Base-by-base conservation (phyloP, 1,140 invertebrate species). In the Dinoponera quadriceps region DNA sequence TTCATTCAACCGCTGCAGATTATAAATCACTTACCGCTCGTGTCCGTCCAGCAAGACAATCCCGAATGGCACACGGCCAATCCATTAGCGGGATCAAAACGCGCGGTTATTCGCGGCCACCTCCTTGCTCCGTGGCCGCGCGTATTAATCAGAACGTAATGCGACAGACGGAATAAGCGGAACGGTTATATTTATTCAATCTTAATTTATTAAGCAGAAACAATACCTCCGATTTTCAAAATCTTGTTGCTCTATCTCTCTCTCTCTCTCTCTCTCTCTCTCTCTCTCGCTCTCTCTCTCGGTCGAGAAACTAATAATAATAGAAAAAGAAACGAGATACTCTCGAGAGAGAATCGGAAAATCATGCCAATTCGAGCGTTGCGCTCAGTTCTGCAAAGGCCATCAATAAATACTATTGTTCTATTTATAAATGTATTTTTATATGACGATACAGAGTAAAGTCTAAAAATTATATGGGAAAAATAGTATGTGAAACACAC, bases 351-450 rank as follows among this genome's bases (percentile, higher is more conserved):
- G n/a, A n/a, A n/a, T n/a, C n/a, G n/a, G n/a, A n/a, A n/a, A n/a
- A n/a, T n/a, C n/a, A n/a, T n/a, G n/a, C n/a, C 85, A 75, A 84
- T 82, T 69, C 84, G 83, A 83, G 84, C 81, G 57, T 86, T 71
- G 66, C 55, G 72, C 82, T 75, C 69, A n/a, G 51, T 44, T 75
- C n/a, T 72, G 73, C 44, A 48, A 84, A 88, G 86, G 84, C 75
- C 82, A 71, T 87, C 82, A 87, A 88, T 88, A 88, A 87, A 88
- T 87, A 88, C 86, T 88, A 88, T 74, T 81, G 82, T 88, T 87
- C 85, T 87, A 88, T 77, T 74, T 69, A 73, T 87, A 88, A 88
- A 88, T 88, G 85, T 84, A 88, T 87, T 84, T 87, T n/a, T n/a
- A n/a, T n/a, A 87, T 87, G 60, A 85, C 75, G 72, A 74, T 78